Evolutionary conservation across 2,888 invertebrate species (phyloP), one percentile per base, ranked within the genome.

Genomic region (Thysanoteuthis rhombus): DNA sequence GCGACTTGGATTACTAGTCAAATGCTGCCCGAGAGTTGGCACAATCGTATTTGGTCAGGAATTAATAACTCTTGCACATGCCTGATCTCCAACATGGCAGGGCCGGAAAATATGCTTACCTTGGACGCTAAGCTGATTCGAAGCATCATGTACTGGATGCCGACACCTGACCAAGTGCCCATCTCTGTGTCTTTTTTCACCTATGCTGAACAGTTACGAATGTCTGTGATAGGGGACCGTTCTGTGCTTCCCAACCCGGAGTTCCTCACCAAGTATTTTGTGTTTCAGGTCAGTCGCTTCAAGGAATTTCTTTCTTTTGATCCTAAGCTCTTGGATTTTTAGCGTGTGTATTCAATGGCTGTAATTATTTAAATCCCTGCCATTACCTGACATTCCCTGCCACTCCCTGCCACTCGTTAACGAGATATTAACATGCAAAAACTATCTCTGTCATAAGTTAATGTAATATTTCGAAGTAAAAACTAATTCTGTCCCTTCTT

Each of bases 101-200:
- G 97, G 36, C 97, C 97, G 25, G 97, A 97, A 89, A 96, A 96
- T 10, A 95, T 96, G 0, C 95, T 97, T 75, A 97, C 97, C 94
- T 96, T 97, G 90, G 97, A 97, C 90, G 97, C 96, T 28, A 94
- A 95, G 36, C 95, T 96, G 93, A 95, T 97, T 40, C 96, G 96
- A 95, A 95, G 96, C 91, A 96, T 97, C 93, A 95, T 97, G 92
- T 97, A 96, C 95, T 97, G 97, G 96, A 96, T 97, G 94, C 97
- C 97, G 3, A 97, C 97, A 12, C 96, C 97, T 52, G 97, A 97
- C 38, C 96, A 97, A 42, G 96, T 97, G 92, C 97, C 97, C 22
- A 96, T 97, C 47, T 97, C 97, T 1, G 97, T 97, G 75, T 97
- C 97, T 22, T 97, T 97, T 94, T 97, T 97, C 94, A 97, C 97